These are phyloP conservation scores for Onychostruthus taczanowskii DNA, from an alignment of 2,113 vertebrate species.

Conservation along the genomic window DNA sequence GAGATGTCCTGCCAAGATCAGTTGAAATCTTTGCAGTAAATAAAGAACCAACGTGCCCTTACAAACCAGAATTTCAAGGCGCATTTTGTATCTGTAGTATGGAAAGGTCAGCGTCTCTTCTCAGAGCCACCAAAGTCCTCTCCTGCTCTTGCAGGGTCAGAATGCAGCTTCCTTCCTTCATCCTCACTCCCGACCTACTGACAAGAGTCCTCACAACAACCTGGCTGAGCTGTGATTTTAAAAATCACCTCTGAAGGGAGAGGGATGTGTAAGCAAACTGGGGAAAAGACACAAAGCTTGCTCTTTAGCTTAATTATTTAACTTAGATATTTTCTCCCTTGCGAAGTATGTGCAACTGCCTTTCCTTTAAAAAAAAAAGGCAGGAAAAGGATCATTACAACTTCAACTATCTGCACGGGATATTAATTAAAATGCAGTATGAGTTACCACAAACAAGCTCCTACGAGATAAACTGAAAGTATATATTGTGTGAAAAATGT, in stretches of 20 bases:
- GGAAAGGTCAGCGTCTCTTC: slow-evolving; percentile 66
- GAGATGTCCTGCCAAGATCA: slow-evolving; percentile 90
- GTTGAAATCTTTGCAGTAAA: slow-evolving; percentile 87
- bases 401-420: background rate
- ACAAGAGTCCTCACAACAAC: slow-evolving; percentile 43
- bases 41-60: slow-evolving; percentile 81
- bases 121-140: slow-evolving; percentile 45
- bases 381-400: slow-evolving; percentile 30
- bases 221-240: slow-evolving; percentile 37
- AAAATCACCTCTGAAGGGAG: slow-evolving; percentile 30
- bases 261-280: background rate
- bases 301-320: background rate
- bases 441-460: slow-evolving; percentile 9
- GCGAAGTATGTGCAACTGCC: background rate
- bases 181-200: background rate
- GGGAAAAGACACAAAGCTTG: slow-evolving; percentile 1
- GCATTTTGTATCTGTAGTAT: slow-evolving; percentile 73
- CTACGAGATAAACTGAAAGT: background rate
- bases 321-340: slow-evolving; percentile 3
- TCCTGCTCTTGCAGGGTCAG: slow-evolving; percentile 7
- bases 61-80: slow-evolving; percentile 79
- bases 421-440: slow-evolving; percentile 29
- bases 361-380: background rate
- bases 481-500: background rate
- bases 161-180: slow-evolving; percentile 2